A percentile compares a stretch with the other conserved stretches of the same genome.
These are phyloP conservation scores for Sminthurinus signatus DNA, from an alignment of 1,140 invertebrate genomes.

Conservation along the genomic window DNA sequence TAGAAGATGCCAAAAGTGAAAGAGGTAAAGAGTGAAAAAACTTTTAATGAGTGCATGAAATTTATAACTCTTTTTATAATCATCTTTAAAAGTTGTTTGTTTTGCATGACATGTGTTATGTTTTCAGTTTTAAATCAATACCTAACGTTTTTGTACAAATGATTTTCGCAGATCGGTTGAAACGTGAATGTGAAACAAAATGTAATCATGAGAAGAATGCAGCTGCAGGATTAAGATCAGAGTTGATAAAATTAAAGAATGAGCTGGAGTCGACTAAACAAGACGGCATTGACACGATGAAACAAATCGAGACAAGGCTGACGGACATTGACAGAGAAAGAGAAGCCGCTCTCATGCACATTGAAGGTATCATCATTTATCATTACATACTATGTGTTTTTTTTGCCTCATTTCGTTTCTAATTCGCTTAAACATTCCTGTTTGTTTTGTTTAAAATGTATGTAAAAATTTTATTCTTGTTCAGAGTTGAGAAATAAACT, in stretches of 20 bases:
- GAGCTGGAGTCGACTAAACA: conserved; percentile 39
- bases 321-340: conserved; percentile 52
- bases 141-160: too few species aligned
- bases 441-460: too few species aligned
- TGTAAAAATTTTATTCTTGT: too few species aligned
- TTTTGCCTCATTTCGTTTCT: too few species aligned
- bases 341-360: conserved; percentile 58
- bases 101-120: too few species aligned
- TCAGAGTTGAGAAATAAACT: conserved; percentile 68
- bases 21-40: too few species aligned
- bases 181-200: conserved; percentile 40
- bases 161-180: conserved; percentile 33
- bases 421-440: too few species aligned
- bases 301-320: conserved; percentile 33
- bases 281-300: conserved; percentile 31
- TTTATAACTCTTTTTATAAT: not conserved
- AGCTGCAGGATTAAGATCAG: conserved; percentile 30
- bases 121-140: too few species aligned
- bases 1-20: conserved; percentile 50
- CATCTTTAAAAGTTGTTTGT: too few species aligned
- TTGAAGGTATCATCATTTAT: too few species aligned
- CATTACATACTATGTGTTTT: too few species aligned
- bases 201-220: conserved; percentile 38
- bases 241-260: conserved; percentile 38
- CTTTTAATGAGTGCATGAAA: too few species aligned